These are phyloP conservation scores for Maconellicoccus hirsutus DNA, from an alignment of 1,140 invertebrate genomes.

Conservation along the genomic window DNA sequence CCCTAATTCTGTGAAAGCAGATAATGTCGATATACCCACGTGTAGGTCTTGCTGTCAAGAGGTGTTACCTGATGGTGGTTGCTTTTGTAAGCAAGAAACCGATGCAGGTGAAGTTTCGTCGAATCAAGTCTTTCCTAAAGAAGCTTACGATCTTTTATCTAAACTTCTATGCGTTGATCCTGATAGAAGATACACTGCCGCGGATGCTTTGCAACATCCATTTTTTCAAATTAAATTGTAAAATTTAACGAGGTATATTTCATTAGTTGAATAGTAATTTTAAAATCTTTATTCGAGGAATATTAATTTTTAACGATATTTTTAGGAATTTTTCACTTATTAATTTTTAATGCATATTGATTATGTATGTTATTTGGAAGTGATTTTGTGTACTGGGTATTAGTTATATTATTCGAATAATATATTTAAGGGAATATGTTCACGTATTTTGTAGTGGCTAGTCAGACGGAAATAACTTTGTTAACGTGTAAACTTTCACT, in stretches of 20 bases:
- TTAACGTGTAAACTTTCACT: not conserved
- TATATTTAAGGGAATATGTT: not conserved
- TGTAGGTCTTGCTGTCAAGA: constrained; percentile 17
- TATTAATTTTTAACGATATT: not conserved
- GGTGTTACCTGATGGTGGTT: not conserved
- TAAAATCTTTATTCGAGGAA: not conserved
- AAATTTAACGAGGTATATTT: not conserved
- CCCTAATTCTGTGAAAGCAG: not conserved
- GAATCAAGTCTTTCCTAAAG: constrained; percentile 43
- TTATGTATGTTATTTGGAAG: not conserved
- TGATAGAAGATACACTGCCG: constrained; percentile 53
- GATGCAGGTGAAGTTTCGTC: not conserved
- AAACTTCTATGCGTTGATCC: constrained; percentile 66
- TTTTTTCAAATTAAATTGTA: constrained; percentile 43
- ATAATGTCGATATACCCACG: not conserved
- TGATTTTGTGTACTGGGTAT: not conserved
- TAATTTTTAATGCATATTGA: too few species aligned
- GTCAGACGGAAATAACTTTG: not conserved
- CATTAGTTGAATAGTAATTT: too few species aligned
- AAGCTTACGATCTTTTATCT: constrained; percentile 60
- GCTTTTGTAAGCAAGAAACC: not conserved
- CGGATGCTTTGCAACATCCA: constrained; percentile 57
- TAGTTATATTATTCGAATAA: not conserved
- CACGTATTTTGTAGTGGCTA: not conserved
- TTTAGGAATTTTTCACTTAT: too few species aligned